Evolutionary conservation across 2,888 invertebrate species (phyloP).

Genomic region (Stenurella melanura): DNA sequence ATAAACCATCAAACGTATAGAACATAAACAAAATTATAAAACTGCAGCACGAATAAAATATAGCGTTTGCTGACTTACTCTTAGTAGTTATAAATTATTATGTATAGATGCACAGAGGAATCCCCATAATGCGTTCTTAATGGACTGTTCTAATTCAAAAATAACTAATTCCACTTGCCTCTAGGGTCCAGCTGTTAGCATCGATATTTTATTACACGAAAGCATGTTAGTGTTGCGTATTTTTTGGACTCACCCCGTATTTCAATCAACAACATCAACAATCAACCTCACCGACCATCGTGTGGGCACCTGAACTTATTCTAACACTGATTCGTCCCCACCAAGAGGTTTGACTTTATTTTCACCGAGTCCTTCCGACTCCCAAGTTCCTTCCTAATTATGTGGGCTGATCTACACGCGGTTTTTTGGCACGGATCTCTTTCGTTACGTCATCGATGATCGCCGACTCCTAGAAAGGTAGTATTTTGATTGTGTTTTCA

Average conservation of each 20-base stretch:
- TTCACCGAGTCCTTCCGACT: conserved; percentile 42
- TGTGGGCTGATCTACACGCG: conserved; percentile 43
- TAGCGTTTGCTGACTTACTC: too few relatives aligned
- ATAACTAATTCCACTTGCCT: background rate
- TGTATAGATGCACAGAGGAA: background rate
- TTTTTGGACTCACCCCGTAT: conserved; percentile 36
- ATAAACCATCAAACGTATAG: too few relatives aligned
- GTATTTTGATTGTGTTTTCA: conserved; percentile 43
- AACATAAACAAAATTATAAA: too few relatives aligned
- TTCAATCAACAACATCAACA: conserved; percentile 30
- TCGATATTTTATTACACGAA: background rate
- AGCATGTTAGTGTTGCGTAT: background rate
- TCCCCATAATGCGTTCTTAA: background rate
- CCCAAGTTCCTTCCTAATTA: conserved; percentile 51
- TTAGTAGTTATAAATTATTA: background rate
- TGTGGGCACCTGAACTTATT: conserved; percentile 45
- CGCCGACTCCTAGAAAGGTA: conserved; percentile 51
- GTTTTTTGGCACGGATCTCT: conserved; percentile 48
- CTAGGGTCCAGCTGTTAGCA: conserved; percentile 19
- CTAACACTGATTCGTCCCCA: conserved; percentile 50
- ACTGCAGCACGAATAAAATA: too few relatives aligned
- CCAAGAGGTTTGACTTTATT: conserved; percentile 50
- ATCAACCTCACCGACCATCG: conserved; percentile 33
- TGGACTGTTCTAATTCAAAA: conserved; percentile 8
- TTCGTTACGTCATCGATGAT: conserved; percentile 43